Evolutionary conservation across 2,888 invertebrate genomes (phyloP), one percentile per base, ranked within the genome.

Genomic region (Craniophora ligustri): DNA sequence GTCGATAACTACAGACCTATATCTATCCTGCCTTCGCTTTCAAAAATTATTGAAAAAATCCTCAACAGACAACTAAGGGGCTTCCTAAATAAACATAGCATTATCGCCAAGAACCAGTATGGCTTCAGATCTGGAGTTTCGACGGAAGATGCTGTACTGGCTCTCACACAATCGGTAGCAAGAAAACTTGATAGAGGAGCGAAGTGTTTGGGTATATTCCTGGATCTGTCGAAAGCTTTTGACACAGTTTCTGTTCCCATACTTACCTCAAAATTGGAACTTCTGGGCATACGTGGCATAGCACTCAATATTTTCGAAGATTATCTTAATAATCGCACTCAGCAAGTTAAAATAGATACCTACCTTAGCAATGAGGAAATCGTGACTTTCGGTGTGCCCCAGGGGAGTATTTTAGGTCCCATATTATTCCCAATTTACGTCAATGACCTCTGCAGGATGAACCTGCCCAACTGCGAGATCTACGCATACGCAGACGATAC

Each of bases 371-470:
- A 30, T 30, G 30, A 30, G 15, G 28, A 28, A 11, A 3, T 40
- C 15, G 23, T 28, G 4, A 16, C 40, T n/a, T 40, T n/a, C 11
- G 40, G 40, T 40, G 40, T 40, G 8, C 28, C 40, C 16, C 40
- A 40, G 15, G 40, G 28, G 16, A 30, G 40, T 14, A 40, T 28
- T n/a, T 16, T 40, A 16, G 28, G 28, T 14, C 40, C 40, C 14
- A 40, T 30, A 10, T n/a, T 40, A 15, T 40, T 40, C 16, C 26
- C 16, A 30, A 28, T 40, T 14, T 40, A 40, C 8, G 26, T 40
- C 26, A 40, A 40, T 40, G 40, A 40, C 28, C 40, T 40, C 11
- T 40, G 40, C 14, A 30, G 16, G 30, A 15, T 40, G 28, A 39
- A 16, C 7, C 40, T 40, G 10, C n/a, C 40, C 15, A 23, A 30